Conservation (phyloP, 2,888 invertebrate species). For the Metallyticus violacea region DNA sequence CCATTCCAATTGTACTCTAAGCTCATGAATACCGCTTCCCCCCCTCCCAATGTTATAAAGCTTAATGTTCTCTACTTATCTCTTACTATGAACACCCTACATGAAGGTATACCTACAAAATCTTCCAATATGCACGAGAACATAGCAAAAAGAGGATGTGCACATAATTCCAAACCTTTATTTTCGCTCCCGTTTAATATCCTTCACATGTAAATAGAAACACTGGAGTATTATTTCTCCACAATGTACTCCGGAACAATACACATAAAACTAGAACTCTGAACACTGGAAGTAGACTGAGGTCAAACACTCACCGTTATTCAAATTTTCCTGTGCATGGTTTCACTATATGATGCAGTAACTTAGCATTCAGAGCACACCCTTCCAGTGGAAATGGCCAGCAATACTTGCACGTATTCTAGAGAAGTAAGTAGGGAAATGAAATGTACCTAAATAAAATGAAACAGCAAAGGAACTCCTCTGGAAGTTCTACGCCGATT, state of each 20-base stretch:
- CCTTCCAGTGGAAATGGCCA: not conserved
- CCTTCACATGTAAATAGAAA: not conserved
- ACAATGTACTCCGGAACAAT: not conserved
- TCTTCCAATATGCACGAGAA: not conserved
- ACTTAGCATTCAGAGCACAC: not conserved
- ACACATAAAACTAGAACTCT: not conserved
- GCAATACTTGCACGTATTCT: too few species aligned
- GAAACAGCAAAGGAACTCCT: too few species aligned
- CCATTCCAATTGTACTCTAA: not conserved
- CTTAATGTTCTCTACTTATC: not conserved
- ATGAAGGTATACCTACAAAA: not conserved
- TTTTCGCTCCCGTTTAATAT: not conserved
- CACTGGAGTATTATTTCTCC: not conserved
- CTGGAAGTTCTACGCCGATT: not conserved
- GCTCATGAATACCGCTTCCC: not conserved
- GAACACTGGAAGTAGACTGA: not conserved
- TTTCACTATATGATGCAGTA: not conserved
- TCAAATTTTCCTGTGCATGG: not conserved
- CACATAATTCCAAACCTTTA: not conserved
- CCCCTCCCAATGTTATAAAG: too few species aligned
- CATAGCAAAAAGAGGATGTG: too few species aligned
- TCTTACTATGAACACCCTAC: too few species aligned
- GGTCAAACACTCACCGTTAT: not conserved
- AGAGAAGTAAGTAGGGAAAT: not conserved
- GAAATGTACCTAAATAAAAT: not conserved